These are phyloP conservation scores for Nibea coibor DNA, from an alignment of 2,113 vertebrate species.

Conservation along the genomic window DNA sequence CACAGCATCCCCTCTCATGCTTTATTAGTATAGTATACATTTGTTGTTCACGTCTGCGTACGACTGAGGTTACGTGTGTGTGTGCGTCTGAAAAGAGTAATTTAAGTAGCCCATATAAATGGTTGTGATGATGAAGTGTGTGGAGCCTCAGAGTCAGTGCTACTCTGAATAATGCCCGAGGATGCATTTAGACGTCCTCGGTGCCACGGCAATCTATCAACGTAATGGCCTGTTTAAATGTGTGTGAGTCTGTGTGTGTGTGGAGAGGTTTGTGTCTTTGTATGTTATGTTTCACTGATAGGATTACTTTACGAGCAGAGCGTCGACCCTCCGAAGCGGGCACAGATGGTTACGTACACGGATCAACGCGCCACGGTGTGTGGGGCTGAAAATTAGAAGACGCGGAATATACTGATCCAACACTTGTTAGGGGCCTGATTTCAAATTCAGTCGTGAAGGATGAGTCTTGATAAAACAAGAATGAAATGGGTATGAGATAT, in stretches of 20 bases:
- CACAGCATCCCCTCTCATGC: too few species aligned
- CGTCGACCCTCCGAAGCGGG: not conserved
- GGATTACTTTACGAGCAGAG: not conserved
- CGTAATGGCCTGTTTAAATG: conserved; percentile 62
- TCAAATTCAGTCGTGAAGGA: conserved; percentile 1
- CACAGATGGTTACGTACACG: conserved; percentile 4
- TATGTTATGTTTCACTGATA: not conserved
- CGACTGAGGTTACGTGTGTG: not conserved
- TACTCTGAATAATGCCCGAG: conserved; percentile 64
- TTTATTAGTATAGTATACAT: too few species aligned
- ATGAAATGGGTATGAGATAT: not conserved
- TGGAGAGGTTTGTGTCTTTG: conserved; percentile 20
- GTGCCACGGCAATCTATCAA: conserved; percentile 56
- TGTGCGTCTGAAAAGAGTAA: conserved; percentile 33
- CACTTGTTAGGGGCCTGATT: not conserved
- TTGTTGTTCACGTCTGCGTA: not conserved
- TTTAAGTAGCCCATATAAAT: conserved; percentile 35
- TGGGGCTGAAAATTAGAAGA: not conserved
- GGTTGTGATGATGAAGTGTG: conserved; percentile 54
- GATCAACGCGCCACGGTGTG: not conserved
- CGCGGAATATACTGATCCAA: not conserved
- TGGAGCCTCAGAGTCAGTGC: conserved; percentile 52
- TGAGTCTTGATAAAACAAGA: not conserved
- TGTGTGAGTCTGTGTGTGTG: conserved; percentile 19
- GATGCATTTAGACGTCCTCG: conserved; percentile 61